Evolutionary conservation across 2,888 invertebrate species (phyloP), one percentile per base, ranked within the genome.

Genomic region (Zaprionus obscuricornis): DNA sequence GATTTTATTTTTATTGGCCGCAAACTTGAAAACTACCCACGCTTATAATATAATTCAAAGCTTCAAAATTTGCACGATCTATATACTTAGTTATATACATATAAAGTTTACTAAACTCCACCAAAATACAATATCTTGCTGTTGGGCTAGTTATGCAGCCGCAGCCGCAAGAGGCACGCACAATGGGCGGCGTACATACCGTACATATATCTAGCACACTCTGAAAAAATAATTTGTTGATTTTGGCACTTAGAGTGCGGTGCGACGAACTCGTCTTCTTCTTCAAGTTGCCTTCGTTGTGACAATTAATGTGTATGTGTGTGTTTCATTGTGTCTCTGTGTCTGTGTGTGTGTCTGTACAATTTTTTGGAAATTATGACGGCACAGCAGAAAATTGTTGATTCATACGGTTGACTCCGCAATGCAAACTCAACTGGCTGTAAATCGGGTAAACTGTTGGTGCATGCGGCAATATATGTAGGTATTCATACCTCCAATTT

Each of bases 381-480:
- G 64, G 65, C 70, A 62, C 74, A 59, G 78, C 85, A 75, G 73
- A 76, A 82, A 82, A 75, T 85, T 75, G 78, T 78, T 78, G 81
- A 85, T 85, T 85, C 85, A 85, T 82, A 63, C 74, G 82, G 68
- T 82, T 71, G 85, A 85, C 75, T 85, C 75, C 68, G 82, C 68
- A 66, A 55, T 82, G 78, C 75, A 82, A 82, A 85, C 81, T 69
- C 52, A 64, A 85, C 74, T 71, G 75, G 50, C 66, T 65, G 81
- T 78, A 82, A 82, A 82, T 82, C 81, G 85, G 64, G 81, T 82
- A 81, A 81, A 85, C 85, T 82, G 78, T 81, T 71, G 74, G 65
- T 67, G 67, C 72, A 65, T 60, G 70, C 70, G 57, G 59, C 58
- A 40, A 45, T 26, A 40, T 39, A 11, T 36, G 45, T n/a, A n/a